A percentile compares a stretch with the other conserved stretches of the same genome.
Conservation (phyloP, 1,140 invertebrate species). For the Polypedilum pembai region DNA sequence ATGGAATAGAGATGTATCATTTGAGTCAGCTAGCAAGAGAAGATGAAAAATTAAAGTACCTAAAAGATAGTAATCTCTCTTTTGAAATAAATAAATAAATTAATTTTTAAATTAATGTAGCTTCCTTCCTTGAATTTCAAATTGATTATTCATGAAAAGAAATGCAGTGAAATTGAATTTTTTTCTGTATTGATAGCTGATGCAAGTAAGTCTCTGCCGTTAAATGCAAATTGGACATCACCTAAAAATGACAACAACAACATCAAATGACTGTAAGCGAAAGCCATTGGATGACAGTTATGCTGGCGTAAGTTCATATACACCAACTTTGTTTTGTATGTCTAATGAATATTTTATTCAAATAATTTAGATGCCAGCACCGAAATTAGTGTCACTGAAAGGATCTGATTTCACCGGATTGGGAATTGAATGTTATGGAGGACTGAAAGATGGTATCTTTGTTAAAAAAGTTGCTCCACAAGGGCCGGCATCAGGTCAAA, state of each 20-base stretch:
- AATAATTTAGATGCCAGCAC: conserved; percentile 26
- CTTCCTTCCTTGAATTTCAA: too few species aligned
- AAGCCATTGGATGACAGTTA: conserved; percentile 58
- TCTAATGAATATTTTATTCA: neutral
- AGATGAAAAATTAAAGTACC: neutral
- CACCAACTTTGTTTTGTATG: neutral
- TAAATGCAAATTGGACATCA: conserved; percentile 41
- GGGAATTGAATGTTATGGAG: conserved; percentile 83
- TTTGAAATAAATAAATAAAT: too few species aligned
- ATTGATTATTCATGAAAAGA: neutral
- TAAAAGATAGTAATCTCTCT: too few species aligned
- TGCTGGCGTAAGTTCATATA: conserved; percentile 49
- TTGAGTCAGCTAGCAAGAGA: neutral
- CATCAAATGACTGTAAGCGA: conserved; percentile 46
- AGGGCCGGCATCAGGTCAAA: conserved; percentile 74
- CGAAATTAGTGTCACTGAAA: conserved; percentile 58
- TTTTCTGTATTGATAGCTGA: conserved; percentile 24
- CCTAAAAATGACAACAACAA: conserved; percentile 34
- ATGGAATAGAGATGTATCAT: neutral
- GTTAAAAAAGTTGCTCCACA: conserved; percentile 78
- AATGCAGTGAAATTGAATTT: conserved; percentile 1
- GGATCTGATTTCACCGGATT: conserved; percentile 84
- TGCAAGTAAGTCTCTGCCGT: conserved; percentile 25
- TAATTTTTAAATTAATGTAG: too few species aligned
- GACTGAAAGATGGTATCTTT: conserved; percentile 81